Base-by-base conservation (phyloP, 2,797 vertebrate genomes). In the Neosilurus hyrtlii region DNA sequence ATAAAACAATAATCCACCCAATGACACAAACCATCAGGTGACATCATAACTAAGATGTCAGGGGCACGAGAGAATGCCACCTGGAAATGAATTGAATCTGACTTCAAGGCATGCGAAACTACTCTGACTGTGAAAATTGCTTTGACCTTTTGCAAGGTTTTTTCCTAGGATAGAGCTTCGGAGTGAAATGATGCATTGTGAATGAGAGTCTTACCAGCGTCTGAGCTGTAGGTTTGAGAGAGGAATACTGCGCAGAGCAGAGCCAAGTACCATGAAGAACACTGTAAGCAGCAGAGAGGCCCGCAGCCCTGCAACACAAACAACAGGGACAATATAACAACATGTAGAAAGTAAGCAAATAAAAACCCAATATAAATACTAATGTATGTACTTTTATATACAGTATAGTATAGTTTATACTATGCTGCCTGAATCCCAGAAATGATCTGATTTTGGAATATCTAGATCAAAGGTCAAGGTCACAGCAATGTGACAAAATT, bases 191-290 rank as follows among this genome's bases (percentile, higher is more conserved):
- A 2, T 14, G 49, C 12, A 30, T 62, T 57, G 59, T 59, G 35
- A 66, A 74, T 22, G 16, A 52, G 63, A 85, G 73, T 75, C 94
- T 96, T 94, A 99, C 98, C 96, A 97, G 93, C 95, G 95, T 87
- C 95, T 95, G 88, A 96, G 90, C 57, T 86, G 88, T 85, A 93
- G 84, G 80, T 98, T 94, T 54, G 93, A 87, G 81, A 98, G 78
- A 2, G 98, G 98, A 87, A 99, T 81, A 88, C 96, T 96, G 83
- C 97, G 93, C 61, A 99, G 87, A 54, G 92, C 93, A 4, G 96
- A 89, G 73, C 98, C 98, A 18, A 97, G 20, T 67, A 98, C 93
- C 97, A 99, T 98, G 67, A 99, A 92, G 82, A 96, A 94, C 9
- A 95, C 94, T 0, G 97, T 96, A 81, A 99, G 93, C 66, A 99